phyloP scores from a whole-genome alignment of 2,797 vertebrate species.

The Micrastur ruficollis region DNA sequence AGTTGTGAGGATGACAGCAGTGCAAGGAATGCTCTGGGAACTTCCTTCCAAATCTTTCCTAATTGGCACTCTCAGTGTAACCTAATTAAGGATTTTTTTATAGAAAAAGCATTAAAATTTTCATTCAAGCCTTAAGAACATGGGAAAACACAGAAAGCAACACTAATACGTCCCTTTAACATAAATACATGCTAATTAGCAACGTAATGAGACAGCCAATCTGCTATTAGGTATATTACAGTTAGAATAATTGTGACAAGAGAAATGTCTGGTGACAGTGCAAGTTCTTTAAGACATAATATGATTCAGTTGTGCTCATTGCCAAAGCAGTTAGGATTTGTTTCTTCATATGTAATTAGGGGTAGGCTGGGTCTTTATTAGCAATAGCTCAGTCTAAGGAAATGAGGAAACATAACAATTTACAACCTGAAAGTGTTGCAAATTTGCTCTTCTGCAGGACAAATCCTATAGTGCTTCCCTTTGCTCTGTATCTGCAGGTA shows the following conservation, averaged over 20 bases:
- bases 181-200: not conserved
- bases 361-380: not conserved
- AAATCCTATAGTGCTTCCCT: not conserved
- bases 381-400: not conserved
- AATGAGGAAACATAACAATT: not conserved
- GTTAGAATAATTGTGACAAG: not conserved
- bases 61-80: not conserved
- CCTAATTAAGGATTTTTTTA: not conserved
- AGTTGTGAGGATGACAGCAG: not conserved
- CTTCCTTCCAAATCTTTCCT: not conserved
- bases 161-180: not conserved
- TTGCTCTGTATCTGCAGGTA: not conserved
- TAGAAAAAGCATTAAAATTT: not conserved
- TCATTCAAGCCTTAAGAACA: constrained; percentile 5
- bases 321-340: not conserved
- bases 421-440: not conserved
- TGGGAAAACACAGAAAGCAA: not conserved
- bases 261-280: not conserved
- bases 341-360: not conserved
- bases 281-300: not conserved
- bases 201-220: not conserved
- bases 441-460: not conserved
- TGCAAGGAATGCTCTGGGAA: not conserved
- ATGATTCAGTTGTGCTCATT: not conserved
- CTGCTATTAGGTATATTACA: not conserved